These are phyloP conservation scores for Verasper variegatus DNA, from an alignment of 2,113 vertebrate genomes.

Conservation along the genomic window DNA sequence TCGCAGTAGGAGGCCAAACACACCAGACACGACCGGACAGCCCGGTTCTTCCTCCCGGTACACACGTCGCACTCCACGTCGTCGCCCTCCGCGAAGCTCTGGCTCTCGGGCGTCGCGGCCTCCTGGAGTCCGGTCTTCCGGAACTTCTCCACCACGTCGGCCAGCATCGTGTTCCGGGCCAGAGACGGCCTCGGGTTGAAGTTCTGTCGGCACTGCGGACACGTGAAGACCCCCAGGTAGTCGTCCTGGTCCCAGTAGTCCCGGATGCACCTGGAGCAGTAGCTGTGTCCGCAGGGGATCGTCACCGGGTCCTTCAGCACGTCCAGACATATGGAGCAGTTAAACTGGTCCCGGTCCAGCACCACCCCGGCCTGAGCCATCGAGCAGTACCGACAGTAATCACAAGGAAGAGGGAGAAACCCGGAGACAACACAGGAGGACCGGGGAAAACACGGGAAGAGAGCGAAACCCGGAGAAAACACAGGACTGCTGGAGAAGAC, in stretches of 20 bases:
- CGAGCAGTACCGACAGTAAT: not conserved
- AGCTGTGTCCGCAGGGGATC: slow-evolving; percentile 84
- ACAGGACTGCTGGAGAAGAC: not conserved
- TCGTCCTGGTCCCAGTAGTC: slow-evolving; percentile 84
- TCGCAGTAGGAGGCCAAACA: slow-evolving; percentile 97
- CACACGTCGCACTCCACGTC: slow-evolving; percentile 90
- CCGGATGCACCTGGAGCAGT: slow-evolving; percentile 79
- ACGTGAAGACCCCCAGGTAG: slow-evolving; percentile 72
- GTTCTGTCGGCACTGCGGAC: slow-evolving; percentile 81
- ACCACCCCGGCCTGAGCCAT: slow-evolving; percentile 82
- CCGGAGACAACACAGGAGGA: not conserved
- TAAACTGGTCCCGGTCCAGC: slow-evolving; percentile 82
- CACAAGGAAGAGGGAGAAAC: not conserved
- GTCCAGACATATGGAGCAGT: slow-evolving; percentile 83
- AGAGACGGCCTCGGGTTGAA: slow-evolving; percentile 81
- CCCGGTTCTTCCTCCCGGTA: slow-evolving; percentile 89
- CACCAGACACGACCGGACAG: slow-evolving; percentile 92
- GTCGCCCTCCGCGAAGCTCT: slow-evolving; percentile 62
- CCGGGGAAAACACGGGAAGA: not conserved
- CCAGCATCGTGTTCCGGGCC: slow-evolving; percentile 81
- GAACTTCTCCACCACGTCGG: slow-evolving; percentile 82
- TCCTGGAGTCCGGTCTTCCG: slow-evolving; percentile 62
- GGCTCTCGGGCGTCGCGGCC: not conserved
- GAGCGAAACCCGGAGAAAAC: not conserved
- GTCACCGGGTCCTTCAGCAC: slow-evolving; percentile 78